Evolutionary conservation across 2,888 invertebrate species (phyloP), one percentile per base, ranked within the genome.

Genomic region (Podabrus alpinus): DNA sequence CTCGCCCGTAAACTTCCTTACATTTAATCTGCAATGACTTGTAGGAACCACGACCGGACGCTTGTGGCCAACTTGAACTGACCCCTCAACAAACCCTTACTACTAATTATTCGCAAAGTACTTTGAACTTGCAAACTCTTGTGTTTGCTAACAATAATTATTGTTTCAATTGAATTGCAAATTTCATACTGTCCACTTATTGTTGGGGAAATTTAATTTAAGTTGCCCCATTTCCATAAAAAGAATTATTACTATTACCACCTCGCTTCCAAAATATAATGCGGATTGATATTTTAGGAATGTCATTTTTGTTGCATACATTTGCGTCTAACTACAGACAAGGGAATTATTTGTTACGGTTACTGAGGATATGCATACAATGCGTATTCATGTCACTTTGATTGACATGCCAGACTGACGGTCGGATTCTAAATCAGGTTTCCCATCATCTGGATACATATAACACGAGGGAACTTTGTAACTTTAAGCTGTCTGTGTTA

Each of bases 331-430:
- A 74, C 66, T 73, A 73, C 77, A 77, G 72, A 77, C 77, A 78
- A 79, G 74, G 79, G 79, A 80, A 80, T 80, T 78, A 79, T 80
- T 79, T 80, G 80, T 79, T 78, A 78, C 77, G 72, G 79, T 79
- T 70, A 77, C 74, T 73, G 80, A 79, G 80, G 77, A 79, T 80
- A 78, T 79, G 77, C 80, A 80, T 80, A 80, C 80, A 80, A 80
- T 80, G 77, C 77, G 75, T 78, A 78, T 79, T 77, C 79, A 79
- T 68, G 80, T 80, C 80, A 78, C 69, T 75, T 75, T 80, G 80
- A 79, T 78, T 80, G 80, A 80, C 80, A 66, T 76, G 59, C 71
- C 70, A 78, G 79, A 78, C 79, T 76, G 79, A 77, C 79, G 74
- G 73, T 78, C 72, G 76, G 71, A 74, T 74, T 72, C 74, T 77